Conservation (phyloP, 1,140 invertebrate genomes). For the Drosophila cardini region DNA sequence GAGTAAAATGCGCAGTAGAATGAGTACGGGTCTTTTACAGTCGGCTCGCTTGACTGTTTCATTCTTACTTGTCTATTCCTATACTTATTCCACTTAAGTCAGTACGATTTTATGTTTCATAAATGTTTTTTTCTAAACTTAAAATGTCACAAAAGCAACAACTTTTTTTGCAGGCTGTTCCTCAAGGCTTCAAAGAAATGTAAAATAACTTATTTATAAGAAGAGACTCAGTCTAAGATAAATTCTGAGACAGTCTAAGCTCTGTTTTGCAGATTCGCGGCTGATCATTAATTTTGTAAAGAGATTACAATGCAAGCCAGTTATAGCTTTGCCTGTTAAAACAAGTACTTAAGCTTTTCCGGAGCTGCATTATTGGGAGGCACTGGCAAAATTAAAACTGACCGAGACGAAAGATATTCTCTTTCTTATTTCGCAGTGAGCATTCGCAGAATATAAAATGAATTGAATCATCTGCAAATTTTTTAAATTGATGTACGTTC, state of each 20-base stretch:
- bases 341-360: constrained; percentile 1
- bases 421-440: neutral
- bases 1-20: no score
- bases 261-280: neutral
- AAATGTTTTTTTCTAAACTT: no score
- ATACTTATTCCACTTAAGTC: no score
- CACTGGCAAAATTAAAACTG: constrained; percentile 4
- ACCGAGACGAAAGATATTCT: neutral
- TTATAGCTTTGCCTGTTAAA: neutral
- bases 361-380: constrained; percentile 8
- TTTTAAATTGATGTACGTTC: constrained; percentile 7
- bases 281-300: neutral
- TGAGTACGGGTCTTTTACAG: no score
- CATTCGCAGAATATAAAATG: constrained; percentile 4
- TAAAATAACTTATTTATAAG: neutral
- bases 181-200: neutral
- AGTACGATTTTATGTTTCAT: no score
- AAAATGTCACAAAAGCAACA: no score
- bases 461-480: neutral
- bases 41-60: no score
- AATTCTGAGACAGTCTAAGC: no score
- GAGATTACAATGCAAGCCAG: neutral
- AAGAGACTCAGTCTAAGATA: neutral
- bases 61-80: no score
- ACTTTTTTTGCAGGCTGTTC: no score